phyloP scores from a whole-genome alignment of 2,797 vertebrate species.

The Serranus cabrilla region DNA sequence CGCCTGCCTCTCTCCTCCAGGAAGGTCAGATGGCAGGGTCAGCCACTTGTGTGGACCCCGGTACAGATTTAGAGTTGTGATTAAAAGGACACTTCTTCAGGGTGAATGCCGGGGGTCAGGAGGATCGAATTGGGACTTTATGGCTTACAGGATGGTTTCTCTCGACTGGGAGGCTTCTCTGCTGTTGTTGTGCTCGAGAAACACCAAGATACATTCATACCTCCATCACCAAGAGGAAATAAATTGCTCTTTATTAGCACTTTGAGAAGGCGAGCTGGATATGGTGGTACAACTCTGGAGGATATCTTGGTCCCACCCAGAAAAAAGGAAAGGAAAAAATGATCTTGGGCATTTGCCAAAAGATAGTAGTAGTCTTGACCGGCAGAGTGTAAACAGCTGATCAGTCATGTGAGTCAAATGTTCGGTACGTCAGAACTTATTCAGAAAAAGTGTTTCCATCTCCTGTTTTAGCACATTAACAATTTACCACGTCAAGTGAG shows the following conservation, averaged over 20 bases:
- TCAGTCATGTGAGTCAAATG: no score
- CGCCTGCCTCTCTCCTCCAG: conserved; percentile 26
- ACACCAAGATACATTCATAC: conserved; percentile 42
- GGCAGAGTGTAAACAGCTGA: no score
- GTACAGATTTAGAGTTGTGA: conserved; percentile 70
- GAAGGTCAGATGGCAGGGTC: conserved; percentile 72
- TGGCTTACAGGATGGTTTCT: conserved; percentile 43
- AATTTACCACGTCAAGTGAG: no score
- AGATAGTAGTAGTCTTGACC: no score
- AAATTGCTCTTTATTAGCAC: conserved; percentile 46
- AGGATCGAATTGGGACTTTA: conserved; percentile 48
- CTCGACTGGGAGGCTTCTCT: conserved; percentile 18
- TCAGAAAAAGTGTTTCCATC: no score
- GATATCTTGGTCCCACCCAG: neutral
- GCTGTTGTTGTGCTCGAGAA: conserved; percentile 41
- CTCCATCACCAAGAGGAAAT: conserved; percentile 36
- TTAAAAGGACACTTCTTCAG: conserved; percentile 72
- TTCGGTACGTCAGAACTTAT: no score
- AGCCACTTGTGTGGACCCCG: conserved; percentile 42
- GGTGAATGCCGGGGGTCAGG: conserved; percentile 48
- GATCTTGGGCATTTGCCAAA: neutral
- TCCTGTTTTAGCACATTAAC: no score
- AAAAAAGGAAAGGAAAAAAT: neutral
- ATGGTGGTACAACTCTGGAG: conserved; percentile 19
- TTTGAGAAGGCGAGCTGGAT: conserved; percentile 30